phyloP scores from a whole-genome alignment of 2,797 vertebrate genomes.

The Bufotes viridis region DNA sequence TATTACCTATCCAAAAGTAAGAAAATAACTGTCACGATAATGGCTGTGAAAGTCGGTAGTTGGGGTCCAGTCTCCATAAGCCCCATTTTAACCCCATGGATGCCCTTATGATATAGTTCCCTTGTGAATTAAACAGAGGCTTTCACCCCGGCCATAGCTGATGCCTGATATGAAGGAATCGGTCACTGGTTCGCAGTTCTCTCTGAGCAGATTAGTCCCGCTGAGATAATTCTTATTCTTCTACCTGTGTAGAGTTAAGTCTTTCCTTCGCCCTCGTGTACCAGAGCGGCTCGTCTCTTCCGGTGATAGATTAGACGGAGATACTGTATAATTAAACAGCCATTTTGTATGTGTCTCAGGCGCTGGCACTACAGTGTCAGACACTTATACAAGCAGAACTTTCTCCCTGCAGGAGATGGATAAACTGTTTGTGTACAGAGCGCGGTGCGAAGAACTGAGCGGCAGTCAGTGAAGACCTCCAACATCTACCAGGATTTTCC shows the following conservation, averaged over 20 bases:
- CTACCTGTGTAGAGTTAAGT: conserved; percentile 9
- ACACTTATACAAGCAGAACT: not conserved
- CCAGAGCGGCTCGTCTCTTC: not conserved
- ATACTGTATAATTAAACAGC: conserved; percentile 40
- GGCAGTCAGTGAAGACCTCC: not conserved
- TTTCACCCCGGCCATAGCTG: not conserved
- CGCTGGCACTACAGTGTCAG: not conserved
- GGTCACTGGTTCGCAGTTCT: not conserved
- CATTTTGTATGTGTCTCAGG: conserved; percentile 27
- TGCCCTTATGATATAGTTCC: not conserved
- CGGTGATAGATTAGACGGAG: conserved; percentile 15
- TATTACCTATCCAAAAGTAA: too few relatives aligned
- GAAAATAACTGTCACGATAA: too few relatives aligned
- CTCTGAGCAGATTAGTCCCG: not conserved
- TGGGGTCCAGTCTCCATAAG: too few relatives aligned
- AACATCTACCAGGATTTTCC: too few relatives aligned
- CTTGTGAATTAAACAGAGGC: not conserved
- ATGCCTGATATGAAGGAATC: not conserved
- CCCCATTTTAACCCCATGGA: not conserved
- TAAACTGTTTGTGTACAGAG: conserved; percentile 31
- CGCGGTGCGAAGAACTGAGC: not conserved
- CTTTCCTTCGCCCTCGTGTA: not conserved
- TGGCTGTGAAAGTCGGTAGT: too few relatives aligned
- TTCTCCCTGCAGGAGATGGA: conserved; percentile 18
- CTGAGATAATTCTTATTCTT: not conserved